Percentiles rank a stretch among this genome's conserved stretches.
Conservation (phyloP, 2,113 vertebrate species). For the Zingel zingel region DNA sequence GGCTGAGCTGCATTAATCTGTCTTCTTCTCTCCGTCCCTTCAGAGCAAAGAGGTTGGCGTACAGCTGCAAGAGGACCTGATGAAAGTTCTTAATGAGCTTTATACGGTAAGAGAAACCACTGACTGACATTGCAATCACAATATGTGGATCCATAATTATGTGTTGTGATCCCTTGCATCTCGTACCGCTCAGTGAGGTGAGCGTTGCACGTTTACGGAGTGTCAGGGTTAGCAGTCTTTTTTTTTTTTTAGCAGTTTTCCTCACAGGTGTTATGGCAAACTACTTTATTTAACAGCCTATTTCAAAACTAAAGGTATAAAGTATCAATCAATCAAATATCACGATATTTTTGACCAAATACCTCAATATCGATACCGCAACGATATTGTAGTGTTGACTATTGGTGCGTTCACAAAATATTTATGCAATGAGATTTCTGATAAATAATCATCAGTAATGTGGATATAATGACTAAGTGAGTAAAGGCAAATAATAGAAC, state of each 20-base stretch:
- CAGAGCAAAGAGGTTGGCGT: constrained; percentile 98
- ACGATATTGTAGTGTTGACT: too few species aligned
- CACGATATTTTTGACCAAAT: too few species aligned
- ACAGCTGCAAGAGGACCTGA: constrained; percentile 96
- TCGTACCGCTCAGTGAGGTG: not conserved
- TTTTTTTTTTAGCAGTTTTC: not conserved
- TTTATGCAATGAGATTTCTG: too few species aligned
- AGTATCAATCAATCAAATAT: too few species aligned
- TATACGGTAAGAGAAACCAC: constrained; percentile 89
- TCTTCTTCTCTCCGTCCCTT: constrained; percentile 61
- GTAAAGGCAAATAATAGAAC: too few species aligned
- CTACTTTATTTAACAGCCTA: not conserved
- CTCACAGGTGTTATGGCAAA: not conserved
- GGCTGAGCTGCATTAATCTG: not conserved
- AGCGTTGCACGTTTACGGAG: not conserved
- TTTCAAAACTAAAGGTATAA: not conserved
- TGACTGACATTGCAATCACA: not conserved
- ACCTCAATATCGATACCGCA: too few species aligned
- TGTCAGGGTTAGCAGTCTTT: not conserved
- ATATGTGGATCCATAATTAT: not conserved
- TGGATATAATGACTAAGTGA: too few species aligned
- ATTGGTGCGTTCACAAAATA: too few species aligned
- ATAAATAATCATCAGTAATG: too few species aligned
- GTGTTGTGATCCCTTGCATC: not conserved
- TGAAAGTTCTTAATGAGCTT: constrained; percentile 98